Percentiles rank a stretch among this genome's conserved stretches.
These are phyloP conservation scores for Pissodes strobi DNA, from an alignment of 1,140 invertebrate genomes.

Conservation along the genomic window DNA sequence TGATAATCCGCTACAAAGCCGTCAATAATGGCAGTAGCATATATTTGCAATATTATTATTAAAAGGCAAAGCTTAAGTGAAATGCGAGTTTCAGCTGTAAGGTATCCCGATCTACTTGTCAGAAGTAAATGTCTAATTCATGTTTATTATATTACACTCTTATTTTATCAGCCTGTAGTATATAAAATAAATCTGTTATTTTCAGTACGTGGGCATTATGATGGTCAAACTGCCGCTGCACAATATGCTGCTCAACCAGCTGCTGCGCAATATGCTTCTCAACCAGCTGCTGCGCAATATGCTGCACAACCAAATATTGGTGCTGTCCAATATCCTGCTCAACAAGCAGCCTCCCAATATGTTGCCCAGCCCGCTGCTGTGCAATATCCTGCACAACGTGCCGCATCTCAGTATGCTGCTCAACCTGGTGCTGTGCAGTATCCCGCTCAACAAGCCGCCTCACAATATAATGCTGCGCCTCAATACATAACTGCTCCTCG, in stretches of 20 bases:
- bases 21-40: too few relatives aligned
- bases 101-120: too few relatives aligned
- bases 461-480: conserved; percentile 18
- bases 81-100: too few relatives aligned
- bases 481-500: conserved; percentile 25
- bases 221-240: neutral
- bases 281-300: conserved; percentile 9
- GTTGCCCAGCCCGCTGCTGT: neutral
- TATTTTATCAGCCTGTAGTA: too few relatives aligned
- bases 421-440: conserved; percentile 7
- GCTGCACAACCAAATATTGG: conserved; percentile 8
- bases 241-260: conserved; percentile 3
- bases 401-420: conserved; percentile 11
- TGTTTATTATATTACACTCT: too few relatives aligned
- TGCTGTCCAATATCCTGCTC: conserved; percentile 4
- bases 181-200: neutral
- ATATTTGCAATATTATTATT: too few relatives aligned
- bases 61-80: too few relatives aligned
- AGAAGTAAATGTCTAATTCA: too few relatives aligned
- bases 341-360: conserved; percentile 5
- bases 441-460: conserved; percentile 14
- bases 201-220: neutral
- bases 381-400: conserved; percentile 13
- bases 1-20: too few relatives aligned
- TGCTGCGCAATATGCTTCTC: neutral